Percentiles rank a stretch among this genome's conserved stretches.
phyloP scores from a whole-genome alignment of 2,113 vertebrate species.

The Mormyrus iriodes region DNA sequence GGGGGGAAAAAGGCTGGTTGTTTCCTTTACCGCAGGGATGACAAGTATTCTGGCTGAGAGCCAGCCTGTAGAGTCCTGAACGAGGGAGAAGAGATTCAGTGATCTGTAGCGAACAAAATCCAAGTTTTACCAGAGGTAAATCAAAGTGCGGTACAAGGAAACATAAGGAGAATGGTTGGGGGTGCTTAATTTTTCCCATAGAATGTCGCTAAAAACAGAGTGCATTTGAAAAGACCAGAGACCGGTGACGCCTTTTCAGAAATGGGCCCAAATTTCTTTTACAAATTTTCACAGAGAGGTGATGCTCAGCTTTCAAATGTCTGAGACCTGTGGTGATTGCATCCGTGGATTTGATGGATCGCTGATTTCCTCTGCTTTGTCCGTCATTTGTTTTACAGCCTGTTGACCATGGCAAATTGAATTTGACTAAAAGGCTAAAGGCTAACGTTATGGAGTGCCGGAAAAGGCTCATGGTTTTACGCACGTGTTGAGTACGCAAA shows the following conservation, averaged over 20 bases:
- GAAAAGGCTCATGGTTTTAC: neutral
- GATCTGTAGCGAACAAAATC: neutral
- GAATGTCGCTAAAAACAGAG: neutral
- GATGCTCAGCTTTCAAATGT: neutral
- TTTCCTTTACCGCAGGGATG: neutral
- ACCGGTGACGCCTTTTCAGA: conserved; percentile 24
- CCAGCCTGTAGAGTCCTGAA: neutral
- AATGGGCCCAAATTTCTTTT: conserved; percentile 21
- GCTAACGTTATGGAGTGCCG: neutral
- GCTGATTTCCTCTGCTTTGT: neutral
- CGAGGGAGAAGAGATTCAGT: neutral
- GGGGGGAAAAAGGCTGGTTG: neutral
- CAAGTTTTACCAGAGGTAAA: neutral
- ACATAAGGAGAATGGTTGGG: neutral
- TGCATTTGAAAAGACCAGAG: neutral
- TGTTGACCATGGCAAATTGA: neutral
- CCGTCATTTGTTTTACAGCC: neutral
- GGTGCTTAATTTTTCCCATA: neutral
- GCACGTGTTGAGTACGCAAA: neutral
- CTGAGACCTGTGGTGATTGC: conserved; percentile 19
- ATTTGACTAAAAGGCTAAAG: neutral
- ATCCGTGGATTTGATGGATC: conserved; percentile 13
- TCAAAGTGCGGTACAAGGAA: neutral
- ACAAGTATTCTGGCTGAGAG: neutral
- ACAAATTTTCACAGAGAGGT: conserved; percentile 17